Conservation (phyloP, 2,888 invertebrate species). For the Diplolepis rosae region DNA sequence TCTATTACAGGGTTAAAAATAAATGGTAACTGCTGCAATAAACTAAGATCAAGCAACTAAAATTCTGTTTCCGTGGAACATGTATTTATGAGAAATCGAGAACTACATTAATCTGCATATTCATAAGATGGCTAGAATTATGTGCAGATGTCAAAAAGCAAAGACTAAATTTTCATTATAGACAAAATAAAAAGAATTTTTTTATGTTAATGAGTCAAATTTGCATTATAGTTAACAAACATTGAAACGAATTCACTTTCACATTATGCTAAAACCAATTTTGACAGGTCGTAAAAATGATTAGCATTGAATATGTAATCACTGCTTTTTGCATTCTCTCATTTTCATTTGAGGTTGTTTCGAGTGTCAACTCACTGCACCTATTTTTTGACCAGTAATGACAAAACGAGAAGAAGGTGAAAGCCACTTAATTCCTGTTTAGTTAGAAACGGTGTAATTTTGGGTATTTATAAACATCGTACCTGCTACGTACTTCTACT, state of each 20-base stretch:
- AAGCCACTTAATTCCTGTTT: background rate
- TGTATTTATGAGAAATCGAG: background rate
- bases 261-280: too few species aligned
- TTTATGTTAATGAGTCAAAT: too few species aligned
- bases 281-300: too few species aligned
- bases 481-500: conserved; percentile 7
- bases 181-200: background rate
- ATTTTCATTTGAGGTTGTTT: background rate
- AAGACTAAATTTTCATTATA: background rate
- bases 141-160: background rate
- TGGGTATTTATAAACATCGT: background rate
- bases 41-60: background rate
- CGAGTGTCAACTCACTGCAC: background rate
- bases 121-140: too few species aligned
- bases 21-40: background rate
- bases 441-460: background rate
- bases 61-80: background rate
- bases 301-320: too few species aligned
- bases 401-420: background rate
- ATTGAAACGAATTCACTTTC: too few species aligned
- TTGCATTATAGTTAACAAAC: too few species aligned
- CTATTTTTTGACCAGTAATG: background rate
- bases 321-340: too few species aligned
- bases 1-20: conserved; percentile 20
- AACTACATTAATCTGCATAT: too few species aligned